phyloP scores from a whole-genome alignment of 2,888 invertebrate species.

The Stenurella melanura region DNA sequence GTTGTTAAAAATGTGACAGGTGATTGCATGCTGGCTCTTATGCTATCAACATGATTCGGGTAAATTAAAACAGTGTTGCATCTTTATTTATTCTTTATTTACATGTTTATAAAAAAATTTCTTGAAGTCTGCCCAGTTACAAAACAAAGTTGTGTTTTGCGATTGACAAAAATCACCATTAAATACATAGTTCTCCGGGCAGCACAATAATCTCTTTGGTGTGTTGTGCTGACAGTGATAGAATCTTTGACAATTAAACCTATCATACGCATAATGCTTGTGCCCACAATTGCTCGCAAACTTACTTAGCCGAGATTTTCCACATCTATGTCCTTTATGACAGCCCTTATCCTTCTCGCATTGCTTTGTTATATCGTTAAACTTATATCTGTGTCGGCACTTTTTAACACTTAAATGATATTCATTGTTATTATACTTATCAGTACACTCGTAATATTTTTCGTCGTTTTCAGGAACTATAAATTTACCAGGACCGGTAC shows the following conservation, averaged over 20 bases:
- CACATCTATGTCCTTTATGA: background rate
- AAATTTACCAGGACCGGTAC: conserved; percentile 61
- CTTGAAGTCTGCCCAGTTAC: conserved; percentile 42
- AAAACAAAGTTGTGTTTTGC: conserved; percentile 15
- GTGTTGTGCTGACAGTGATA: conserved; percentile 48
- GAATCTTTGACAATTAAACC: conserved; percentile 55
- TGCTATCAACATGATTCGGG: too few species aligned
- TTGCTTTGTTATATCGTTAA: conserved; percentile 17
- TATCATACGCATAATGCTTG: conserved; percentile 46
- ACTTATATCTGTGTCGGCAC: conserved; percentile 46
- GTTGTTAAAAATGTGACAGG: too few species aligned
- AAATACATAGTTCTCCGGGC: conserved; percentile 53
- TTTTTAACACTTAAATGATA: conserved; percentile 46
- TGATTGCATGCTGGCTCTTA: too few species aligned
- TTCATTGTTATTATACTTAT: conserved; percentile 18
- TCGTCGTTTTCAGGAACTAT: conserved; percentile 55
- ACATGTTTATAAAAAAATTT: conserved; percentile 26
- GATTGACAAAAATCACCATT: conserved; percentile 48
- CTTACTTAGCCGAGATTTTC: conserved; percentile 15
- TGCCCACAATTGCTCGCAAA: conserved; percentile 8
- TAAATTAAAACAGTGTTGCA: background rate
- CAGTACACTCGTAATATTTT: conserved; percentile 60
- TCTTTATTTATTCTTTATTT: background rate
- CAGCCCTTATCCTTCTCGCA: conserved; percentile 33
- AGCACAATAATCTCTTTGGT: conserved; percentile 39